Evolutionary conservation across 2,888 invertebrate genomes (phyloP), one percentile per base, ranked within the genome.

Genomic region (Euclidia mi): DNA sequence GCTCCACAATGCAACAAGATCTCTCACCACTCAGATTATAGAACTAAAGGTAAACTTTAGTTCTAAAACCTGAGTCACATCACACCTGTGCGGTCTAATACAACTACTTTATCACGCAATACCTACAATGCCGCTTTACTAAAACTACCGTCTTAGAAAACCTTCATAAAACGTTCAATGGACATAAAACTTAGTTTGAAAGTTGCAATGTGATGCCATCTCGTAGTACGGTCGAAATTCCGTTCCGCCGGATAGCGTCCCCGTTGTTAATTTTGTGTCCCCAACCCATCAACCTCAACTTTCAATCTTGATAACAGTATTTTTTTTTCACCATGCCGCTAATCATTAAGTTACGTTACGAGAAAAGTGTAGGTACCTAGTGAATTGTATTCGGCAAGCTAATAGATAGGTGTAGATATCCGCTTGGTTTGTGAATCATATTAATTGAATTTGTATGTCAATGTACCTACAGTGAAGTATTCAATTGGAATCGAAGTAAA

Each of bases 201-300:
- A 43, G 17, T 44, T 15, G 37, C 50, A 41, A 38, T 17, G 43
- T 34, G 29, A n/a, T 46, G 11, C 17, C n/a, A 14, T 15, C 34
- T 46, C 37, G 14, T 51, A 41, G 42, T 69, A 44, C 20, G 44
- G 37, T 35, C 32, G 11, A 56, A 58, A 66, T 69, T 69, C 66
- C 63, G 60, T 69, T 66, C 51, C 63, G 56, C 51, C 64, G 56
- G 53, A 51, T 56, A 59, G 41, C 53, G 60, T 61, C 55, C 53
- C 53, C 40, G 53, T 40, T 20, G 28, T 12, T 53, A 44, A n/a
- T 18, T 38, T 20, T 56, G 34, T 29, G 35, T 37, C 35, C 44
- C 41, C 12, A 47, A 48, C 41, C 45, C 43, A 42, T 42, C 12
- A 15, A 44, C 29, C 3, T 29, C 4, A 14, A 29, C 29, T 42